Conservation (phyloP, 2,888 invertebrate species). For the Brachypalpus laphriformis region DNA sequence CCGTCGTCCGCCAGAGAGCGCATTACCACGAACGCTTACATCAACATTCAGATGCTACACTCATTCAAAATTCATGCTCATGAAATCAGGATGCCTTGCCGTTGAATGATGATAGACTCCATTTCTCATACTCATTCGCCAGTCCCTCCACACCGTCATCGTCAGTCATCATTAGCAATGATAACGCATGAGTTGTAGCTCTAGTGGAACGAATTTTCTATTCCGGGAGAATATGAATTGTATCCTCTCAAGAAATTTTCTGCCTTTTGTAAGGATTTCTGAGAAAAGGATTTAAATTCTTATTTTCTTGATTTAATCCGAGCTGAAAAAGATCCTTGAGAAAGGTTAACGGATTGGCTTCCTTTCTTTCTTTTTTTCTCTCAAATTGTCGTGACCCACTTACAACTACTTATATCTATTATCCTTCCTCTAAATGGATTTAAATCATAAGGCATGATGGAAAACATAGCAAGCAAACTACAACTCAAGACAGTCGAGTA, state of each 20-base stretch:
- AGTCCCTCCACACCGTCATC: neutral
- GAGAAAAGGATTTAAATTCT: slow-evolving; percentile 8
- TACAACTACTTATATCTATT: slow-evolving; percentile 34
- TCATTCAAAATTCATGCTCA: slow-evolving; percentile 61
- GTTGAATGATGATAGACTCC: slow-evolving; percentile 55
- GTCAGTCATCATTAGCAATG: slow-evolving; percentile 67
- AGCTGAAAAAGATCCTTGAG: neutral
- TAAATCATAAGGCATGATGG: slow-evolving; percentile 7
- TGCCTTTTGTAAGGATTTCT: slow-evolving; percentile 35
- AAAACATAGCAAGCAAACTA: neutral
- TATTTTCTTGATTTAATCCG: slow-evolving; percentile 34
- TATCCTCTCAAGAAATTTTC: slow-evolving; percentile 25
- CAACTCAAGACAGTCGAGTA: neutral
- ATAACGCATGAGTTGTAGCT: slow-evolving; percentile 60
- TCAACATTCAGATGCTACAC: slow-evolving; percentile 50
- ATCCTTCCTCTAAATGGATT: slow-evolving; percentile 31
- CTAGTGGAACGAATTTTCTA: slow-evolving; percentile 40
- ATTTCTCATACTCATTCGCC: slow-evolving; percentile 23
- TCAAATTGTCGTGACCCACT: slow-evolving; percentile 10
- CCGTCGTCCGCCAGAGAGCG: neutral
- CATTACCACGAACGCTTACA: slow-evolving; percentile 12
- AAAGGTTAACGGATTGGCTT: neutral
- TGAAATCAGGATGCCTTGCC: slow-evolving; percentile 37
- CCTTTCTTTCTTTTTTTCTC: neutral
- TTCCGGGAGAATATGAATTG: slow-evolving; percentile 34